phyloP scores from a whole-genome alignment of 2,888 invertebrate species.

The Busseola fusca region DNA sequence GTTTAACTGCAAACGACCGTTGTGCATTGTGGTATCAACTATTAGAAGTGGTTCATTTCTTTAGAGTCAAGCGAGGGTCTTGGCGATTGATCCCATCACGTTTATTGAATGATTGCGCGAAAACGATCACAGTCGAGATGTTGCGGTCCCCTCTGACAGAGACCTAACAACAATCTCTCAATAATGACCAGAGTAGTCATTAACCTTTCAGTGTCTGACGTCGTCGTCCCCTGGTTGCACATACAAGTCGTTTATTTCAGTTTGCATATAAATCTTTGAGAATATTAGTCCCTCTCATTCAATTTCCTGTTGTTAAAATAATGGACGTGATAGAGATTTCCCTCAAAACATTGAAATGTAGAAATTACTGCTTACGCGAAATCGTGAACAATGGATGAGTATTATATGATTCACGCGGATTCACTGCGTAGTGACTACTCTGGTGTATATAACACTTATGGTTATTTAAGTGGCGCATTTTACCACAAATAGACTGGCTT shows the following conservation, averaged over 20 bases:
- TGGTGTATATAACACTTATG: slow-evolving; percentile 67
- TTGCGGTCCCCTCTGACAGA: slow-evolving; percentile 76
- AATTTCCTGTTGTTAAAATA: slow-evolving; percentile 49
- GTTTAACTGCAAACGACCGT: slow-evolving; percentile 29
- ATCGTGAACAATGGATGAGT: slow-evolving; percentile 72
- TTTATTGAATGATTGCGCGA: slow-evolving; percentile 89
- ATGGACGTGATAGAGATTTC: slow-evolving; percentile 50
- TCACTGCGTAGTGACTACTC: slow-evolving; percentile 68
- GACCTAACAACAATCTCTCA: slow-evolving; percentile 75
- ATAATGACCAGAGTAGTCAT: slow-evolving; percentile 77
- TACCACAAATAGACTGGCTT: slow-evolving; percentile 62
- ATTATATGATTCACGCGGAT: slow-evolving; percentile 75
- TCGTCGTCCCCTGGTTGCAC: slow-evolving; percentile 46
- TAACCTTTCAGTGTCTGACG: slow-evolving; percentile 76
- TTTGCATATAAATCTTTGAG: slow-evolving; percentile 42
- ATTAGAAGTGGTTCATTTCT: slow-evolving; percentile 82
- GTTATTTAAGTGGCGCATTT: slow-evolving; percentile 74
- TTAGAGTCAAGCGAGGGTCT: slow-evolving; percentile 83
- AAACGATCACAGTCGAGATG: slow-evolving; percentile 81
- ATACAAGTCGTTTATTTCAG: slow-evolving; percentile 56
- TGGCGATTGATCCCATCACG: slow-evolving; percentile 85
- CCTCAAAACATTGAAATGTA: slow-evolving; percentile 51
- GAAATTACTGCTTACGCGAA: slow-evolving; percentile 60
- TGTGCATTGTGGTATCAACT: slow-evolving; percentile 48
- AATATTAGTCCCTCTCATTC: slow-evolving; percentile 13